Conservation (phyloP, 2,888 invertebrate species). For the Drosophila neutralis region DNA sequence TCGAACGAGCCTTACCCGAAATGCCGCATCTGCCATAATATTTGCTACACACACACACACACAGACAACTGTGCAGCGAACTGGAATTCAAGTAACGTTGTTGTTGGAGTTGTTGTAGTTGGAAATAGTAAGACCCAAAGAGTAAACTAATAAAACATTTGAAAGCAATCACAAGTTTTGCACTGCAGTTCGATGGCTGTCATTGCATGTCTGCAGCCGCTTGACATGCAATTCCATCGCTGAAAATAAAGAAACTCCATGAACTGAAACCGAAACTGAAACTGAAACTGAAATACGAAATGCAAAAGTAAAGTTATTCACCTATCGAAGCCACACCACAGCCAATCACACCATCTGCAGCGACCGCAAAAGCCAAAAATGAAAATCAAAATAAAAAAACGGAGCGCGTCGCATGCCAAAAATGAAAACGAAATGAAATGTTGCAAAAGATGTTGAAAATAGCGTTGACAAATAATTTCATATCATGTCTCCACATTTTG, state of each 20-base stretch:
- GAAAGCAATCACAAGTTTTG: constrained; percentile 72
- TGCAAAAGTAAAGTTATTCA: constrained; percentile 40
- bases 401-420: constrained; percentile 53
- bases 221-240: constrained; percentile 51
- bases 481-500: constrained; percentile 69
- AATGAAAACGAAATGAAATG: constrained; percentile 77
- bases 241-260: constrained; percentile 13
- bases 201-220: constrained; percentile 65
- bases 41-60: constrained; percentile 18
- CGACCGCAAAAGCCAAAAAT: constrained; percentile 19
- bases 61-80: constrained; percentile 15
- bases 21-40: constrained; percentile 27
- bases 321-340: not conserved
- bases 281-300: constrained; percentile 47
- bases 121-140: constrained; percentile 2
- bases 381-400: constrained; percentile 17
- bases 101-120: constrained; percentile 9
- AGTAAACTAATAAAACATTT: constrained; percentile 73
- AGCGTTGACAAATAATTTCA: constrained; percentile 80
- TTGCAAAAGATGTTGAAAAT: constrained; percentile 76
- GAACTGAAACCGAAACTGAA: constrained; percentile 43
- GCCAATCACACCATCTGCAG: not conserved
- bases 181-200: constrained; percentile 66
- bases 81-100: constrained; percentile 21
- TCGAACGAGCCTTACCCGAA: constrained; percentile 11